Percentiles rank a stretch among this genome's conserved stretches.
These are phyloP conservation scores for Ferrisia virgata DNA, from an alignment of 2,888 invertebrate species.

Conservation along the genomic window DNA sequence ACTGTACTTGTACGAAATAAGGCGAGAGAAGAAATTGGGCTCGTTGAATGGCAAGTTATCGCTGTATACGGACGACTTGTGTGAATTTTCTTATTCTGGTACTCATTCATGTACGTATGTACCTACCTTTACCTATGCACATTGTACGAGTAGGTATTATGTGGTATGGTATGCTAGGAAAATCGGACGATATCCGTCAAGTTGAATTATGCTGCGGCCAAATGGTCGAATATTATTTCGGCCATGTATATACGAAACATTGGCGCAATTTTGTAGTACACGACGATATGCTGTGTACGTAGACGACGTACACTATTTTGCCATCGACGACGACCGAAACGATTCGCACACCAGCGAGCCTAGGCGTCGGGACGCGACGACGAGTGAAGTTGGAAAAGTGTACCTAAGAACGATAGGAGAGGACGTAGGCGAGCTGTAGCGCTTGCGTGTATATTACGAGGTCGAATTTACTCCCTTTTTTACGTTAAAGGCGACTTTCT, in stretches of 20 bases:
- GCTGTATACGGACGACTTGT: too few relatives aligned
- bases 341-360: not conserved
- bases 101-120: too few relatives aligned
- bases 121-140: too few relatives aligned
- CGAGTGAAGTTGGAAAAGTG: not conserved
- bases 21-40: too few relatives aligned
- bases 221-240: not conserved
- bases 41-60: too few relatives aligned
- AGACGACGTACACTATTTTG: too few relatives aligned
- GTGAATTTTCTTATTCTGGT: too few relatives aligned
- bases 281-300: not conserved
- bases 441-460: slow-evolving; percentile 27
- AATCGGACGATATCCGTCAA: not conserved
- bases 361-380: not conserved
- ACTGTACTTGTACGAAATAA: too few relatives aligned
- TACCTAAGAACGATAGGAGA: too few relatives aligned
- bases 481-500: slow-evolving; percentile 21
- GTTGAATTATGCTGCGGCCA: not conserved
- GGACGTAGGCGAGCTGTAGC: not conserved
- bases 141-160: too few relatives aligned
- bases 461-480: slow-evolving; percentile 38
- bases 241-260: not conserved
- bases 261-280: not conserved
- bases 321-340: not conserved
- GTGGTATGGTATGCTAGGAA: too few relatives aligned